A percentile compares a stretch with the other conserved stretches of the same genome.
phyloP scores from a whole-genome alignment of 2,113 vertebrate species.

The Dicrurus megarhynchus region DNA sequence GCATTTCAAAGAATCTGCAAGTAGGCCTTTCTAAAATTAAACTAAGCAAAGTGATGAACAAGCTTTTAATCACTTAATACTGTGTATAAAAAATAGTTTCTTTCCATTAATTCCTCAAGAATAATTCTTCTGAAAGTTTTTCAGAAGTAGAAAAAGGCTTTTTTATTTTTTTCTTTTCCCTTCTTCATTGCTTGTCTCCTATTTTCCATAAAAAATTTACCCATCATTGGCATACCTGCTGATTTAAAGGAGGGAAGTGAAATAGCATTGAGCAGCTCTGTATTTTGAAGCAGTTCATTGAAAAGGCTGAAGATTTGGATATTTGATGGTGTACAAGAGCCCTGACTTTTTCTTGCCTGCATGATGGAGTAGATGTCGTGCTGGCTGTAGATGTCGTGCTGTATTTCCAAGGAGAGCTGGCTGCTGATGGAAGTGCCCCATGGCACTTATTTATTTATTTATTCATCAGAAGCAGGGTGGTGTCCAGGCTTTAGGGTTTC shows the following conservation, averaged over 20 bases:
- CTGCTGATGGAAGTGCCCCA: background rate
- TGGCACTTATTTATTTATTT: background rate
- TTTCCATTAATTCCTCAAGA: conserved; percentile 57
- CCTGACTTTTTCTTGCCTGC: background rate
- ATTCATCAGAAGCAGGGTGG: background rate
- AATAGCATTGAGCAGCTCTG: background rate
- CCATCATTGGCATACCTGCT: background rate
- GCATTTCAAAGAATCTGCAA: conserved; percentile 36
- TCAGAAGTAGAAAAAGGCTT: background rate
- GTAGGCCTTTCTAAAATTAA: conserved; percentile 59
- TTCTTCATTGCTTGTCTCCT: background rate
- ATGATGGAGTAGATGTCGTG: rapidly evolving
- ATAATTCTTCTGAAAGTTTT: conserved; percentile 49
- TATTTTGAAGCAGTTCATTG: background rate
- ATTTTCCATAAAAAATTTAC: background rate
- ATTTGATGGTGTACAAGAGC: background rate
- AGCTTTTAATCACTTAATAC: conserved; percentile 63
- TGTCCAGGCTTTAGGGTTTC: background rate
- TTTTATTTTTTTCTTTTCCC: background rate
- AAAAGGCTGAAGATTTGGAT: background rate
- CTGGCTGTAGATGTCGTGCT: background rate
- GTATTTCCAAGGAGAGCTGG: background rate
- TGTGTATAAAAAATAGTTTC: conserved; percentile 41
- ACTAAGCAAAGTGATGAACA: conserved; percentile 16
- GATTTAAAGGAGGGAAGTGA: background rate